Conservation (phyloP, 2,797 vertebrate genomes). For the Coluber constrictor region DNA sequence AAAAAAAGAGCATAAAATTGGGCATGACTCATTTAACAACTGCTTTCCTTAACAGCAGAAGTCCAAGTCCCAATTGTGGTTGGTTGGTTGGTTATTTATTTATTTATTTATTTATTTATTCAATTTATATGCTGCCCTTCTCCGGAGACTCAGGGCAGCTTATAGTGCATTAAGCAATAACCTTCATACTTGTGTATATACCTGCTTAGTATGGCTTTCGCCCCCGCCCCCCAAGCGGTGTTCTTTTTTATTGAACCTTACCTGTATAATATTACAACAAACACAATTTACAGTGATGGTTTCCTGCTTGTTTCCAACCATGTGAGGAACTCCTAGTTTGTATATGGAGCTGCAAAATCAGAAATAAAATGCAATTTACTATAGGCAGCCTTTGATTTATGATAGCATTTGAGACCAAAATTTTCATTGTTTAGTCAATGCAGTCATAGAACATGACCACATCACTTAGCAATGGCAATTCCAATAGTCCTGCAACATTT, state of each 20-base stretch:
- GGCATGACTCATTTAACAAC: not conserved
- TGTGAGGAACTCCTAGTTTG: constrained; percentile 32
- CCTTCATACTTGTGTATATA: too few relatives aligned
- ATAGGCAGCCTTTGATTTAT: not conserved
- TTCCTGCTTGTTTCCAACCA: not conserved
- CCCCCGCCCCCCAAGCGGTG: too few relatives aligned
- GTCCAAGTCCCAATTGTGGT: not conserved
- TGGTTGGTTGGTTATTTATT: too few relatives aligned
- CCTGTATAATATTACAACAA: not conserved
- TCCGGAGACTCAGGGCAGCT: too few relatives aligned
- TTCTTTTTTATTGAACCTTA: too few relatives aligned
- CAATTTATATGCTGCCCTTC: too few relatives aligned
- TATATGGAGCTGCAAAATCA: constrained; percentile 20
- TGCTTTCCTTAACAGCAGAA: not conserved
- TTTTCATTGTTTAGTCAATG: not conserved
- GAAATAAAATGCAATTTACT: not conserved
- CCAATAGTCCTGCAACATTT: not conserved
- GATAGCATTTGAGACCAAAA: not conserved
- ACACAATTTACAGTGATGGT: not conserved
- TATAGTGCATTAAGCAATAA: too few relatives aligned
- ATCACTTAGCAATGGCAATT: not conserved
- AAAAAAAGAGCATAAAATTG: not conserved
- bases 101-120: too few relatives aligned
- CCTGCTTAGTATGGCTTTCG: too few relatives aligned
- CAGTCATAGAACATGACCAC: not conserved